Evolutionary conservation across 2,113 vertebrate genomes (phyloP), one percentile per base, ranked within the genome.

Genomic region (Nothobranchius furzeri): DNA sequence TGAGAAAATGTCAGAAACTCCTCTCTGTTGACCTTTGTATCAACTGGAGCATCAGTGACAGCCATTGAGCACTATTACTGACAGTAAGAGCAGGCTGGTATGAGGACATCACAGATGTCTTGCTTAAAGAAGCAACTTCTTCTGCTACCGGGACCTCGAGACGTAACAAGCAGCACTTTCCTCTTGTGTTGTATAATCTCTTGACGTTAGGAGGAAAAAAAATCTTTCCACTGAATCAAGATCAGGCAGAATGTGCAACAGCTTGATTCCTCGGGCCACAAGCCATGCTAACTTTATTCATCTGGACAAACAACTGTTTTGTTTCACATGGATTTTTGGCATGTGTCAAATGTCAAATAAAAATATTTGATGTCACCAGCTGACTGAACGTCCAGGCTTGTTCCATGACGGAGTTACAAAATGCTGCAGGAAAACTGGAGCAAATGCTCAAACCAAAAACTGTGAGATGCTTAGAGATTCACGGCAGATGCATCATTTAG

Each of bases 351-450:
- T 50, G 8, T 7, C n/a, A 50, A n/a, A 8, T 20, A 50, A 20
- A 50, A 50, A 6, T 11, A n/a, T 15, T 50, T 50, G 3, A 3
- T 50, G 15, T n/a, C 10, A 50, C n/a, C 51, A 37, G 69, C 79
- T 81, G 72, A 82, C 55, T 79, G 73, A 81, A 52, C 76, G 46
- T 49, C 35, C 60, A 35, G 43, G 74, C 35, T 37, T 63, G 40
- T 56, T 55, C 59, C 64, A 48, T 57, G 24, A 71, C 52, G 66
- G 67, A 15, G 57, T 67, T 72, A 20, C 55, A 73, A 51, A 70
- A 70, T 10, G 4, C 52, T 68, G 73, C 47, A 60, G 57, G 15
- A 76, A n/a, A 80, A 64, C 73, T 76, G 56, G 64, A 74, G 57
- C 56, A 79, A 83, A 79, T 57, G 60, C 52, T 70, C 25, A 54